Evolutionary conservation across 2,888 invertebrate genomes (phyloP).

Genomic region (Nephrotoma flavescens): DNA sequence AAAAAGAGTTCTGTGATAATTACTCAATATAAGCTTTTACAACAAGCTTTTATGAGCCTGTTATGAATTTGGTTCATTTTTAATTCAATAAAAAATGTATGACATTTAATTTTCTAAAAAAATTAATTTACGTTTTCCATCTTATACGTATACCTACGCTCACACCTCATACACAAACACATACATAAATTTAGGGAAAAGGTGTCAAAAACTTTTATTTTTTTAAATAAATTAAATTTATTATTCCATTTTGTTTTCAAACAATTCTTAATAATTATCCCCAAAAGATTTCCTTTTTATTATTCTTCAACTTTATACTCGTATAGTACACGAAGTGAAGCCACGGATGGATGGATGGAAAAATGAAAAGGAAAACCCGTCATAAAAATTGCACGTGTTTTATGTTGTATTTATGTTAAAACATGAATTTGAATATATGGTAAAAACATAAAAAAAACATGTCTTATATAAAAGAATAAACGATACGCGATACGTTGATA

Average conservation of each 20-base stretch:
- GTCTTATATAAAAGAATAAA: not conserved
- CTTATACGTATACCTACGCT: not conserved
- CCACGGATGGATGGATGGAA: not conserved
- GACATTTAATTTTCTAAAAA: not conserved
- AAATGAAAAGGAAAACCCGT: not conserved
- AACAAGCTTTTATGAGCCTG: not conserved
- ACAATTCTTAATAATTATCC: not conserved
- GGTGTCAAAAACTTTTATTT: not conserved
- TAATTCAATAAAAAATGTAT: not conserved
- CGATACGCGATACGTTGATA: not conserved
- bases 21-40: not conserved
- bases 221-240: not conserved
- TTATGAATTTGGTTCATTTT: not conserved
- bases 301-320: not conserved
- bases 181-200: not conserved
- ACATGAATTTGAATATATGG: not conserved
- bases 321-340: not conserved
- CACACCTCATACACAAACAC: not conserved
- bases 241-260: not conserved
- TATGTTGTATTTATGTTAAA: not conserved
- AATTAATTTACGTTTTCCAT: not conserved
- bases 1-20: no score
- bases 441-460: not conserved
- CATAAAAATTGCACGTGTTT: not conserved
- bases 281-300: not conserved